Evolutionary conservation across 2,113 vertebrate species (phyloP), one percentile per base, ranked within the genome.

Genomic region (Rhynchopsitta pachyrhyncha): DNA sequence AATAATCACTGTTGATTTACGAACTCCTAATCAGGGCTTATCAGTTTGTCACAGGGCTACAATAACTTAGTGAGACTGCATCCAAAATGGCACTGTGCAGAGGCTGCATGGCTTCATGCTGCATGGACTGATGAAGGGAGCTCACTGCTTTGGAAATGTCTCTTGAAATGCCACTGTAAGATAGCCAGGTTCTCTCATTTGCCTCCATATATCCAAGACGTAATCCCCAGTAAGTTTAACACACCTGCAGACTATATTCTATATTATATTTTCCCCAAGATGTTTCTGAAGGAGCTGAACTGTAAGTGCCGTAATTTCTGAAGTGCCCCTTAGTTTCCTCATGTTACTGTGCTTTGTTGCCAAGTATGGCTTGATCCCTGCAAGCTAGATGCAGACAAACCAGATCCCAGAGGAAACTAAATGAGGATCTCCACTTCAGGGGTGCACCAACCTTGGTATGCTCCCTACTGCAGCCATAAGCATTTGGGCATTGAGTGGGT

Each of bases 1-100:
- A 88, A 82, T 52, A 69, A 66, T 69, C 41, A 13, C n/a, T 79
- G 29, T 17, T 93, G 75, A 80, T 85, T 90, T 90, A 74, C 64
- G 8, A 64, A 70, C 70, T 63, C 49, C 28, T 69, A 66, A 49
- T 79, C 71, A 88, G 31, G 27, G 67, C 3, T 88, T 94, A 93
- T 85, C 67, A 88, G 24, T 44, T 88, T 73, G 70, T 86, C 49
- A 76, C 49, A 53, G 24, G 60, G 25, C 15, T 84, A 15, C 2
- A 11, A 41, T 52, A 82, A 80, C 37, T 69, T 79, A 44, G 62
- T 6, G 37, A 85, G 20, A 13, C 42, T 82, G 33, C 39, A 12
- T 94, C 68, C 67, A 92, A 80, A 85, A 37, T 0, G 0, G 9
- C 1, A 2, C 23, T 68, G 12, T 50, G 42, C 42, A 64, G 46